These are phyloP conservation scores for Fopius arisanus DNA, from an alignment of 1,140 invertebrate genomes.

Conservation along the genomic window DNA sequence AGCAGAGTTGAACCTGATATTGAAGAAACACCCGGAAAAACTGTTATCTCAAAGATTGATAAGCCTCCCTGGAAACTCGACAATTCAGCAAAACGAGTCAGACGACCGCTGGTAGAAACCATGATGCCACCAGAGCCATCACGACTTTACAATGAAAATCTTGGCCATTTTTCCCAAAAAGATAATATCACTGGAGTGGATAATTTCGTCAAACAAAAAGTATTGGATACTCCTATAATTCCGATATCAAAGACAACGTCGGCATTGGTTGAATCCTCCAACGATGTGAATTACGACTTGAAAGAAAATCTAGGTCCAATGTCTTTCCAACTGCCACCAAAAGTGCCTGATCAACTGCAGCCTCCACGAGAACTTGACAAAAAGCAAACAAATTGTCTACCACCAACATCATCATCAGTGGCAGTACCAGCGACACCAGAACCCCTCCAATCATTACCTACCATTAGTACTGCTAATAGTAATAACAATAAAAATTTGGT, in stretches of 20 bases:
- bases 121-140: not conserved
- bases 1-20: slow-evolving; percentile 32
- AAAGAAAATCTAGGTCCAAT: not conserved
- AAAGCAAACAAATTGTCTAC: not conserved
- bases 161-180: no score
- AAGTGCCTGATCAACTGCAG: not conserved
- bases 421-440: not conserved
- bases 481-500: not conserved
- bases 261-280: not conserved
- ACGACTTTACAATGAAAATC: not conserved
- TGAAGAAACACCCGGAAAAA: slow-evolving; percentile 41
- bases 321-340: not conserved
- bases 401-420: not conserved
- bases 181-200: no score
- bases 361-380: not conserved
- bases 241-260: no score
- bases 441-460: not conserved
- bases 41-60: slow-evolving; percentile 37
- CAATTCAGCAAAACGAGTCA: slow-evolving; percentile 36
- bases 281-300: not conserved
- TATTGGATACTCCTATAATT: no score
- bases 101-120: slow-evolving; percentile 48
- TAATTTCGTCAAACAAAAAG: no score
- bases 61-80: slow-evolving; percentile 31
- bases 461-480: not conserved